Percentiles rank a stretch among this genome's conserved stretches.
Conservation (phyloP, 1,140 invertebrate species). For the Hydropsyche tenuis region DNA sequence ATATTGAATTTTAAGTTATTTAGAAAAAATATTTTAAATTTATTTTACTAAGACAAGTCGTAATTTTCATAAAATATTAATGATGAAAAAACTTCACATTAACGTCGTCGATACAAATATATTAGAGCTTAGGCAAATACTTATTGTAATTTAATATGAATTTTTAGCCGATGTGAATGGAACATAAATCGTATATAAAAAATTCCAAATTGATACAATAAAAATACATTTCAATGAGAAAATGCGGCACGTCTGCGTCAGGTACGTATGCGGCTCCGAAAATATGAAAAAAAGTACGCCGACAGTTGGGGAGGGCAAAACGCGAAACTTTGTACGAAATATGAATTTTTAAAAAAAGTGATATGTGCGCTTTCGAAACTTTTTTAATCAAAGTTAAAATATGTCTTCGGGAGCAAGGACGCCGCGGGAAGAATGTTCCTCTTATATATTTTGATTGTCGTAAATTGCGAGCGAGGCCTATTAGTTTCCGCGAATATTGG, state of each 20-base stretch:
- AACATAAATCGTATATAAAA: too few relatives aligned
- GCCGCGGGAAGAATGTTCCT: not conserved
- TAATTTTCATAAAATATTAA: too few relatives aligned
- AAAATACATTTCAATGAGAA: not conserved
- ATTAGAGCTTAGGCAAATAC: too few relatives aligned
- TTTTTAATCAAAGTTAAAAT: constrained; percentile 21
- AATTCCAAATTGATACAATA: too few relatives aligned
- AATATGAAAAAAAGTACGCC: not conserved
- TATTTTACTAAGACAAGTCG: too few relatives aligned
- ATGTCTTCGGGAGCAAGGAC: not conserved
- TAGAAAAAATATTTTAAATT: too few relatives aligned
- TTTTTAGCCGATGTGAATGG: too few relatives aligned
- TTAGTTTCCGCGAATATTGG: constrained; percentile 5
- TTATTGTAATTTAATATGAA: too few relatives aligned
- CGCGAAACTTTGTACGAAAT: not conserved
- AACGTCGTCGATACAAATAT: too few relatives aligned
- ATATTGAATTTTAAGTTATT: too few relatives aligned
- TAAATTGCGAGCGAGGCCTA: constrained; percentile 10
- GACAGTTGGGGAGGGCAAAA: too few relatives aligned
- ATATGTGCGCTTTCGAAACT: not conserved
- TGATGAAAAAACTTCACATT: too few relatives aligned
- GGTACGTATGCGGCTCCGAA: not conserved
- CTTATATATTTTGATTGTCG: constrained; percentile 10
- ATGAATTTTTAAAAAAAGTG: constrained; percentile 1
- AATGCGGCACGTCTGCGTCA: not conserved